Base-by-base conservation (phyloP, 2,888 invertebrate species). In the Caenorhabditis panamensis region DNA sequence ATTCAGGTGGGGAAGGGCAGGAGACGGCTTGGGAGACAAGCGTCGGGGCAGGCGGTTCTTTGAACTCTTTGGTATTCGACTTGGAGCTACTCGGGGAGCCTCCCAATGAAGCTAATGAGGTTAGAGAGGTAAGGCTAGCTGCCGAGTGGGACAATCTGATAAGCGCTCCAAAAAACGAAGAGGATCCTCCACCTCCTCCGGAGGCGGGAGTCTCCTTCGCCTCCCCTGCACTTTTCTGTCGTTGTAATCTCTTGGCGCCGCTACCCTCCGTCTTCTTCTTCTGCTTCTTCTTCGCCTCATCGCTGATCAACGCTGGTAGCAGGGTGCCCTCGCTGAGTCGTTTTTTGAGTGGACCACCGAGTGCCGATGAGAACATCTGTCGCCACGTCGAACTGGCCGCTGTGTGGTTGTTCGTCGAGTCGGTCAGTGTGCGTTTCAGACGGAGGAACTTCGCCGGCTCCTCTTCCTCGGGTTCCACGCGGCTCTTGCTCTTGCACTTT, bases 321-420 rank as follows among this genome's bases (percentile, higher is more conserved):
- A 77, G 59, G 9, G 79, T 75, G 9, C 78, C 78, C 54, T 82
- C 82, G n/a, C 71, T 71, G 22, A 79, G 78, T 58, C 79, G 78
- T 72, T 79, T 79, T 75, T 76, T 82, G 49, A 82, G 76, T 53
- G 71, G 82, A 75, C 78, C 81, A 49, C 81, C 80, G 18, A 79
- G 63, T 18, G 79, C 54, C 54, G 64, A 66, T 11, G 73, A 41
- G 56, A 73, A 67, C 62, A 73, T 68, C 28, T 79, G 67, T n/a
- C 75, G 68, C 68, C 63, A 77, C 24, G 75, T 66, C 66, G 75
- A 66, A 56, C 53, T 49, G 8, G 66, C 37, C 44, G 62, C 24
- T 24, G 62, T 47, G 36, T 68, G 73, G 49, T 79, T 79, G 37
- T 72, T 79, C 49, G 78, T 78, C n/a, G 59, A 53, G 53, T 78